phyloP scores from a whole-genome alignment of 2,888 invertebrate genomes.

The Sclerodermus sp. region DNA sequence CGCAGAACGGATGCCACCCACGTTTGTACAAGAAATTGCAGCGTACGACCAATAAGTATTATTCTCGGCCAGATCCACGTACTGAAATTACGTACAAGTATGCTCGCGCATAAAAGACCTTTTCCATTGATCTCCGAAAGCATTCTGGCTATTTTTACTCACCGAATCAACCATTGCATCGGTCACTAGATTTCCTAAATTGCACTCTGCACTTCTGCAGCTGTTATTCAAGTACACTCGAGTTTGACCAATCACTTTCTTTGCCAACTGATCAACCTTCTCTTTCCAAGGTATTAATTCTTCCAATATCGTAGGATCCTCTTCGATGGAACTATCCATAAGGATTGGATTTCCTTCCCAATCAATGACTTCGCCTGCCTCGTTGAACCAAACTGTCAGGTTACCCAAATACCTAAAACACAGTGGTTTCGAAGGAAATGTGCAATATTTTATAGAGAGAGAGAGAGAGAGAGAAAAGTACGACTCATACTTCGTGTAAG shows the following conservation, averaged over 20 bases:
- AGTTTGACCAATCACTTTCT: slow-evolving; percentile 63
- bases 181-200: slow-evolving; percentile 72
- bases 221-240: slow-evolving; percentile 63
- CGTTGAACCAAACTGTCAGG: slow-evolving; percentile 72
- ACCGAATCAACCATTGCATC: slow-evolving; percentile 72
- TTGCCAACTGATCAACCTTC: slow-evolving; percentile 62
- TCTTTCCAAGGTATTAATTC: slow-evolving; percentile 66
- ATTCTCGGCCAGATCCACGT: slow-evolving; percentile 57
- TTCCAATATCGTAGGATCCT: slow-evolving; percentile 66
- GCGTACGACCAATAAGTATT: slow-evolving; percentile 67
- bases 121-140: too few relatives aligned
- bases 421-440: too few relatives aligned
- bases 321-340: slow-evolving; percentile 64
- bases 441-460: too few relatives aligned
- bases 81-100: slow-evolving; percentile 59
- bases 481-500: slow-evolving; percentile 64
- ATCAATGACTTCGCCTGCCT: slow-evolving; percentile 64
- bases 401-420: slow-evolving; percentile 76
- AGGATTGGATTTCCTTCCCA: slow-evolving; percentile 78
- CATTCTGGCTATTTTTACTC: too few relatives aligned
- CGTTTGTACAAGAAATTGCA: slow-evolving; percentile 68
- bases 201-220: slow-evolving; percentile 70
- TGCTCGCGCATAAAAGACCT: too few relatives aligned
- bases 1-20: slow-evolving; percentile 72
- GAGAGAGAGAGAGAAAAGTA: too few relatives aligned